These are phyloP conservation scores for Rhaphigaster nebulosa DNA, from an alignment of 2,888 invertebrate species.

Conservation along the genomic window DNA sequence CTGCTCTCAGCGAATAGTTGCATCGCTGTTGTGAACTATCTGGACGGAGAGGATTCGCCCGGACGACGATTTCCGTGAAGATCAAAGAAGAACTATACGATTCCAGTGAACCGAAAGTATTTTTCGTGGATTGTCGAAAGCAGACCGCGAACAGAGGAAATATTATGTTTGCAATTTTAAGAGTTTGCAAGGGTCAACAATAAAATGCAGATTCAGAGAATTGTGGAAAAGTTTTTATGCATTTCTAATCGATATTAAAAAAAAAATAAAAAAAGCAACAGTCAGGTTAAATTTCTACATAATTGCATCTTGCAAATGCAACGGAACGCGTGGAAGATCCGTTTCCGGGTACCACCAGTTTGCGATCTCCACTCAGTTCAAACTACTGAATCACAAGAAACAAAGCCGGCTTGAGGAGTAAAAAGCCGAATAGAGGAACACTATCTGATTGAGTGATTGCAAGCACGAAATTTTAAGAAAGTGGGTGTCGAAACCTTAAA, in stretches of 20 bases:
- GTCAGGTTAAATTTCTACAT: neutral
- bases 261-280: neutral
- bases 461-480: neutral
- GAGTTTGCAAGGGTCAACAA: neutral
- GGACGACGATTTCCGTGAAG: neutral
- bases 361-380: neutral
- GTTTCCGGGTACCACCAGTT: neutral
- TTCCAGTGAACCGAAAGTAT: neutral
- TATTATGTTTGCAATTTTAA: too few species aligned
- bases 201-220: neutral
- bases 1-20: conserved; percentile 34
- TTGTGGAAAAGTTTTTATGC: neutral
- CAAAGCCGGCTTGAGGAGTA: neutral
- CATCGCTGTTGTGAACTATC: neutral
- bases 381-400: neutral
- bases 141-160: too few species aligned
- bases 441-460: too few species aligned
- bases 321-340: neutral
- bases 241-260: neutral
- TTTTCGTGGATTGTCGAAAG: too few species aligned
- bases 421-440: neutral
- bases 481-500: neutral
- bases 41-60: neutral
- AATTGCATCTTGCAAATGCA: neutral
- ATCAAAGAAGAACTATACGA: neutral